Conservation (phyloP, 2,113 vertebrate species). For the Entomyzon cyanotis region DNA sequence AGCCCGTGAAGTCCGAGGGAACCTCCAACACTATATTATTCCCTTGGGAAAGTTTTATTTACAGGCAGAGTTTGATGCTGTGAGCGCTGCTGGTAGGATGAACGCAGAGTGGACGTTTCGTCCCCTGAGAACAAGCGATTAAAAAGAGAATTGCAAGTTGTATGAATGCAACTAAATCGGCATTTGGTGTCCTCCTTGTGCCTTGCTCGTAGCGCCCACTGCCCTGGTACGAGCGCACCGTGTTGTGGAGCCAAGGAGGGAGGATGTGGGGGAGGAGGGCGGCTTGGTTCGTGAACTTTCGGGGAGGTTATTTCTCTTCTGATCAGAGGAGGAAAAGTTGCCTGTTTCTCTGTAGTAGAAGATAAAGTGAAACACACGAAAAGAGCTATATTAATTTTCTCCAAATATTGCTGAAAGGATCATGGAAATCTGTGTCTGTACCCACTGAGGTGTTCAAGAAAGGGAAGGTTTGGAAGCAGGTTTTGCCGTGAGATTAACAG, state of each 20-base stretch:
- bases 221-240: not conserved
- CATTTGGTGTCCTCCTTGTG: not conserved
- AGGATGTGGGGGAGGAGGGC: constrained; percentile 35
- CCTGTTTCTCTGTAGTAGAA: not conserved
- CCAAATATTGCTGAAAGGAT: not conserved
- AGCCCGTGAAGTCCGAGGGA: not conserved
- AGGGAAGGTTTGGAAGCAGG: constrained; percentile 48
- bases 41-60: not conserved
- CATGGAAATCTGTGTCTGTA: not conserved
- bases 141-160: not conserved
- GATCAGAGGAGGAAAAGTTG: constrained; percentile 1
- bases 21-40: not conserved
- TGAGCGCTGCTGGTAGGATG: not conserved
- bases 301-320: constrained; percentile 30
- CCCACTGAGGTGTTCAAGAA: not conserved
- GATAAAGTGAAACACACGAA: not conserved
- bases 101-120: not conserved
- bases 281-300: constrained; percentile 43
- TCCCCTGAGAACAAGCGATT: not conserved
- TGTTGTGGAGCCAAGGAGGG: not conserved
- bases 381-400: not conserved
- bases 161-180: not conserved
- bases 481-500: constrained; percentile 25
- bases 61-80: not conserved
- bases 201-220: not conserved